These are phyloP conservation scores for Lichenostomus cassidix DNA, from an alignment of 2,113 vertebrate genomes.

Conservation along the genomic window DNA sequence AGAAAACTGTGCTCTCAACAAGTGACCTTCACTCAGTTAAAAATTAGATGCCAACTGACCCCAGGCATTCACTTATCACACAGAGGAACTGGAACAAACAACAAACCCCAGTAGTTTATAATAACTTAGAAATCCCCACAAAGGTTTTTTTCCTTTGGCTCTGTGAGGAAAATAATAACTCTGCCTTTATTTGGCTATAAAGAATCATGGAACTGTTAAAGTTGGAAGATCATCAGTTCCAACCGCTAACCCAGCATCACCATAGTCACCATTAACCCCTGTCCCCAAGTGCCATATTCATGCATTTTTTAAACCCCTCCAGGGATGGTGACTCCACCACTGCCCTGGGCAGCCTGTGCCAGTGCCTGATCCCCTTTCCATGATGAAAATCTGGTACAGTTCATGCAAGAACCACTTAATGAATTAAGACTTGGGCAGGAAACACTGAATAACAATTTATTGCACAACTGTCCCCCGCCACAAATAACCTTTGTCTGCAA, in stretches of 20 bases:
- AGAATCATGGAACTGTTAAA: neutral
- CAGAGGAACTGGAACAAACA: neutral
- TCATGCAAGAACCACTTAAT: neutral
- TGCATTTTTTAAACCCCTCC: neutral
- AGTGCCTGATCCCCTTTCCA: neutral
- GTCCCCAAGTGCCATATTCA: neutral
- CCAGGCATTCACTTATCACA: rapidly evolving
- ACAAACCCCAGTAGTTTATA: neutral
- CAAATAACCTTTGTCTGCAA: neutral
- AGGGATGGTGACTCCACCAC: neutral
- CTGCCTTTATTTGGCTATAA: neutral
- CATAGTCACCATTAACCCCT: neutral
- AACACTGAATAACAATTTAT: neutral
- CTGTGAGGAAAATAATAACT: neutral
- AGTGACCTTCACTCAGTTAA: rapidly evolving
- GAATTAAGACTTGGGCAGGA: neutral
- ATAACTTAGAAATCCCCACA: neutral
- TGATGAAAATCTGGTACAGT: neutral
- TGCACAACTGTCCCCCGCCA: neutral
- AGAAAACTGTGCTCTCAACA: neutral
- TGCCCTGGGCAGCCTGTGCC: neutral
- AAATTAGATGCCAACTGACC: neutral
- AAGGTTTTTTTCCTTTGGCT: neutral
- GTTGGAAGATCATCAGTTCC: neutral
- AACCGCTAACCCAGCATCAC: neutral